These are phyloP conservation scores for Drosophila punjabiensis DNA, from an alignment of 1,140 invertebrate species.

Conservation along the genomic window DNA sequence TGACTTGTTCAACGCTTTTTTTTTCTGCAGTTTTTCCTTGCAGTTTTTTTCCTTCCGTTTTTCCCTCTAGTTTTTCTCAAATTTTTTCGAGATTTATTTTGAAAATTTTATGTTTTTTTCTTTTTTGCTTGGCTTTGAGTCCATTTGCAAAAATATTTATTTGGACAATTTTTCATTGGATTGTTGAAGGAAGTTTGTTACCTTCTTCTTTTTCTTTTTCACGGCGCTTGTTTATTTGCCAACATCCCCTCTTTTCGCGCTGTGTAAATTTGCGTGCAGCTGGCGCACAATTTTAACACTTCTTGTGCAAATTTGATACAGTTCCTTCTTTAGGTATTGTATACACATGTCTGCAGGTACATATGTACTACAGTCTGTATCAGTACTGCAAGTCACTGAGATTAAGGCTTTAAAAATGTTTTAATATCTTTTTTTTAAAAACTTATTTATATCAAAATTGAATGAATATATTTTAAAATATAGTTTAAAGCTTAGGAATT, in stretches of 20 bases:
- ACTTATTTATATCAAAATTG: not conserved
- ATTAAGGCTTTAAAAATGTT: not conserved
- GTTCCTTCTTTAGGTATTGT: constrained; percentile 32
- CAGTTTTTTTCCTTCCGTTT: not conserved
- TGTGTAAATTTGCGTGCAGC: constrained; percentile 62
- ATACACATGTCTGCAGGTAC: constrained; percentile 35
- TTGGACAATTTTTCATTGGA: constrained; percentile 53
- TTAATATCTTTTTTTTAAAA: not conserved
- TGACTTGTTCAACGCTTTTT: constrained; percentile 35
- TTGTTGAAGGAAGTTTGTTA: constrained; percentile 35
- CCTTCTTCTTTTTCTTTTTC: not conserved
- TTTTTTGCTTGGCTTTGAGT: constrained; percentile 23
- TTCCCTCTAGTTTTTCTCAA: not conserved
- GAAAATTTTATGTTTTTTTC: not conserved
- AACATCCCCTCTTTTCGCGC: not conserved
- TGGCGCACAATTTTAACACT: constrained; percentile 75
- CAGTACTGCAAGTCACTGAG: not conserved
- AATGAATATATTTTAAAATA: not conserved
- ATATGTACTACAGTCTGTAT: constrained; percentile 26
- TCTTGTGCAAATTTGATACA: constrained; percentile 74
- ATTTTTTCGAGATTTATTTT: constrained; percentile 9
- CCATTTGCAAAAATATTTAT: constrained; percentile 51
- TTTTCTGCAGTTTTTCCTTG: not conserved
- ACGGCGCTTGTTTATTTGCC: constrained; percentile 14
- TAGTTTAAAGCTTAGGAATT: not conserved